These are phyloP conservation scores for Polylopha cassiicola DNA, from an alignment of 2,888 invertebrate species.

Conservation along the genomic window DNA sequence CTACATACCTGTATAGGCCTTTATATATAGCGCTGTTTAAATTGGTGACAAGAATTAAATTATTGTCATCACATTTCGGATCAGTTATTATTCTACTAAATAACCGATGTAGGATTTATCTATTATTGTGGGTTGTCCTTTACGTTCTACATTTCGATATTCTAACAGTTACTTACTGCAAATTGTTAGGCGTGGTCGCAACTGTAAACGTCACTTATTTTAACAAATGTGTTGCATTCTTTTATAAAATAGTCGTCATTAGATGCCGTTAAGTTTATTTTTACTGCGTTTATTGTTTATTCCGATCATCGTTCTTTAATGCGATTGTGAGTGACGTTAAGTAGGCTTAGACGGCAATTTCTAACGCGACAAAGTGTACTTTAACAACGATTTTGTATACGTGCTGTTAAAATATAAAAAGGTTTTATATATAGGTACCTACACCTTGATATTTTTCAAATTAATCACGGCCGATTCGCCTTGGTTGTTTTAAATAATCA, in stretches of 20 bases:
- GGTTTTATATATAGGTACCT: no score
- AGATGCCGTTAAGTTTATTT: conserved; percentile 19
- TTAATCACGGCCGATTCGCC: conserved; percentile 12
- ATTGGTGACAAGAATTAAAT: no score
- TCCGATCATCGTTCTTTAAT: conserved; percentile 15
- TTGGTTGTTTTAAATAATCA: conserved; percentile 1
- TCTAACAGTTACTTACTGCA: conserved; percentile 17
- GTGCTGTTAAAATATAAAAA: conserved; percentile 15
- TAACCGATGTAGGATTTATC: no score
- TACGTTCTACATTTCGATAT: conserved; percentile 2
- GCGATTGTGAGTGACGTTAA: conserved; percentile 16
- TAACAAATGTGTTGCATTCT: conserved; percentile 11
- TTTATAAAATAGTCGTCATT: conserved; percentile 10
- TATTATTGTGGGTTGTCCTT: no score
- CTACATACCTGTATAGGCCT: no score
- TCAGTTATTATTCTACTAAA: no score
- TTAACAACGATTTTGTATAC: conserved; percentile 1
- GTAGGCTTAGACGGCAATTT: no score
- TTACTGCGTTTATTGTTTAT: conserved; percentile 15
- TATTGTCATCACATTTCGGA: no score
- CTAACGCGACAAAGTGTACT: no score
- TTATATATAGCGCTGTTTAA: no score
- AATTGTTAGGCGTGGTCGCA: conserved; percentile 4
- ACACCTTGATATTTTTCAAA: conserved; percentile 14
- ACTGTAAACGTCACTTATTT: conserved; percentile 16